Conservation (phyloP, 2,113 vertebrate species). For the Tenebrosternarchus preto region DNA sequence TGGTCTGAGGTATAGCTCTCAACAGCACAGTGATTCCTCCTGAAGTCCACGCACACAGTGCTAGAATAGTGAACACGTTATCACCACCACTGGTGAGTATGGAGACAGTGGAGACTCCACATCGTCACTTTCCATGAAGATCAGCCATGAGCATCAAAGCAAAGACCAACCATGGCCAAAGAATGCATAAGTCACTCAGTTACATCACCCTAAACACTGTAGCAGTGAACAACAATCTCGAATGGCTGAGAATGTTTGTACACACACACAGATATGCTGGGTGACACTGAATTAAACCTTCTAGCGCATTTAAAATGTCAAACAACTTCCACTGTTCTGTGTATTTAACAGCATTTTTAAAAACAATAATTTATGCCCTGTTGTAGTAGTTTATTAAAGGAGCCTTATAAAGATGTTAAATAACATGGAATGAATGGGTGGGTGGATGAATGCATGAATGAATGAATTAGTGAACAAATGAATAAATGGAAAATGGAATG, state of each 20-base stretch:
- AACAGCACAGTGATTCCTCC: too few species aligned
- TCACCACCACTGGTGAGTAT: too few species aligned
- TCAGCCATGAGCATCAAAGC: too few species aligned
- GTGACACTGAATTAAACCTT: neutral
- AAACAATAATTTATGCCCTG: neutral
- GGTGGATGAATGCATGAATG: neutral
- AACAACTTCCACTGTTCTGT: neutral
- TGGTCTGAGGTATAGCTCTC: too few species aligned
- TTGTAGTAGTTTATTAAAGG: neutral
- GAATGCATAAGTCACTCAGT: constrained; percentile 1
- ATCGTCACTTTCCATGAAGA: too few species aligned
- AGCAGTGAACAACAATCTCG: constrained; percentile 8
- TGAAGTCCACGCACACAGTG: too few species aligned
- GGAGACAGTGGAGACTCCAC: too few species aligned
- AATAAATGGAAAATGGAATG: neutral
- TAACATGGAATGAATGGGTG: too few species aligned
- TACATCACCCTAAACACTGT: constrained; percentile 28
- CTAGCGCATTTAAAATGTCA: constrained; percentile 8
- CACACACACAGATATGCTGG: neutral
- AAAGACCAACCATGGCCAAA: neutral
- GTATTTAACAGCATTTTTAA: constrained; percentile 18
- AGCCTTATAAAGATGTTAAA: neutral
- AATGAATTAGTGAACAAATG: neutral
- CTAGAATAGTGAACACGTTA: too few species aligned
- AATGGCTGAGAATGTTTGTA: neutral